Evolutionary conservation across 2,888 invertebrate species (phyloP).

Genomic region (Trachelus iudaicus): DNA sequence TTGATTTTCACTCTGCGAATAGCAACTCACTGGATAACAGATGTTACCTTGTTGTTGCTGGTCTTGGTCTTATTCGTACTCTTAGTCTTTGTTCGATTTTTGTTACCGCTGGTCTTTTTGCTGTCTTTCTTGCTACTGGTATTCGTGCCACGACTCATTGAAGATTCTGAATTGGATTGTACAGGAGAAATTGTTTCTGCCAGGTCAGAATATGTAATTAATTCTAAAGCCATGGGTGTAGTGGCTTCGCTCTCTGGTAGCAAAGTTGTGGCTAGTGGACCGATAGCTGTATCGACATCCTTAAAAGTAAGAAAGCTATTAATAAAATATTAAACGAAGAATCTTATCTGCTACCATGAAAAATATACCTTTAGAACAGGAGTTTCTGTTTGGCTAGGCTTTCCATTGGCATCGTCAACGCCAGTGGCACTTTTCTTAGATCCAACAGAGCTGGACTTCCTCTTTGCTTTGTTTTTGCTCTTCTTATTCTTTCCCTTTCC

Average conservation of each 20-base stretch:
- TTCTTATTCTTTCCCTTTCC: slow-evolving; percentile 38
- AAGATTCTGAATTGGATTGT: background rate
- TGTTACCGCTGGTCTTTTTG: slow-evolving; percentile 56
- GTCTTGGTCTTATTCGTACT: slow-evolving; percentile 37
- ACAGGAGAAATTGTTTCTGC: background rate
- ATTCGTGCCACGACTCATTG: slow-evolving; percentile 10
- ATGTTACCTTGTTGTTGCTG: slow-evolving; percentile 43
- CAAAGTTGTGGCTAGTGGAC: too few species aligned
- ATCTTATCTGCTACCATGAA: too few species aligned
- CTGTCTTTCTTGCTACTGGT: slow-evolving; percentile 22
- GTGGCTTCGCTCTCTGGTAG: too few species aligned
- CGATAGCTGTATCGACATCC: too few species aligned
- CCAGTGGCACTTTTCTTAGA: background rate
- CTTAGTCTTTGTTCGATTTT: slow-evolving; percentile 46
- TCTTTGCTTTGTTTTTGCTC: slow-evolving; percentile 21
- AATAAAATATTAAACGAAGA: too few species aligned
- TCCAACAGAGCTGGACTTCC: slow-evolving; percentile 19
- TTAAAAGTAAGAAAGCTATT: too few species aligned
- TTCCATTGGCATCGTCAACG: background rate
- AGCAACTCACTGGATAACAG: slow-evolving; percentile 44
- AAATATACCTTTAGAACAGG: too few species aligned
- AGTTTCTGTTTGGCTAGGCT: too few species aligned
- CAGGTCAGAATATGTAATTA: too few species aligned
- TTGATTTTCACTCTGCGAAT: background rate
- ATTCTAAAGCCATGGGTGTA: too few species aligned